Conservation (phyloP, 2,113 vertebrate genomes). For the Phainopepla nitens region DNA sequence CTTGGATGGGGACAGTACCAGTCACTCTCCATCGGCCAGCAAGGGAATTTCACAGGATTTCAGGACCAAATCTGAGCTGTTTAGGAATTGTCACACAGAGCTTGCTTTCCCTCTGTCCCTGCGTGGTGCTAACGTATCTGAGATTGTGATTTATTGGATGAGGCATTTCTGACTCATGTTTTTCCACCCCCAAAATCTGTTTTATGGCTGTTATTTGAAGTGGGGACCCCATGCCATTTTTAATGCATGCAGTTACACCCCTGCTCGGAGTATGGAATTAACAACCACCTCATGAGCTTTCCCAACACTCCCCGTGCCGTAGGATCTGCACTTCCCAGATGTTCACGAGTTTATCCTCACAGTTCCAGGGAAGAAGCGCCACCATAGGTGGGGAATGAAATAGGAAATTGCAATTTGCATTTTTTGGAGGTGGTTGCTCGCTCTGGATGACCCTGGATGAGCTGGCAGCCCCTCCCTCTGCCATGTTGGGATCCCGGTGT, state of each 20-base stretch:
- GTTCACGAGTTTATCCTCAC: neutral
- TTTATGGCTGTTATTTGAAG: neutral
- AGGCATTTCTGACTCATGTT: neutral
- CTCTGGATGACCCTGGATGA: neutral
- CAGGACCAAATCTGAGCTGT: neutral
- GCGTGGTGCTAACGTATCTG: neutral
- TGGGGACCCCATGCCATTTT: neutral
- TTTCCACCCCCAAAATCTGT: neutral
- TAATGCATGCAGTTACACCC: neutral
- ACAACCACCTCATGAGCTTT: neutral
- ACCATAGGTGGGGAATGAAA: neutral
- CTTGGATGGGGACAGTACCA: neutral
- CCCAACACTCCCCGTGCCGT: neutral
- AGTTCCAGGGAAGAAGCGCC: neutral
- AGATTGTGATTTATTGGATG: neutral
- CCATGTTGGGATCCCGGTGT: neutral
- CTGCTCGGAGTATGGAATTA: neutral
- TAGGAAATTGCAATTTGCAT: neutral
- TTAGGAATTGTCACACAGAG: neutral
- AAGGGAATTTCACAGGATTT: neutral
- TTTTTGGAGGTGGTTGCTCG: neutral
- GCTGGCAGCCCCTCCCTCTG: neutral
- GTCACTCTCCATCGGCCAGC: neutral
- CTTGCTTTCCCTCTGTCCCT: neutral
- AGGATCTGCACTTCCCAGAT: conserved; percentile 8